Base-by-base conservation (phyloP, 2,888 invertebrate species). In the Agrotis puta region DNA sequence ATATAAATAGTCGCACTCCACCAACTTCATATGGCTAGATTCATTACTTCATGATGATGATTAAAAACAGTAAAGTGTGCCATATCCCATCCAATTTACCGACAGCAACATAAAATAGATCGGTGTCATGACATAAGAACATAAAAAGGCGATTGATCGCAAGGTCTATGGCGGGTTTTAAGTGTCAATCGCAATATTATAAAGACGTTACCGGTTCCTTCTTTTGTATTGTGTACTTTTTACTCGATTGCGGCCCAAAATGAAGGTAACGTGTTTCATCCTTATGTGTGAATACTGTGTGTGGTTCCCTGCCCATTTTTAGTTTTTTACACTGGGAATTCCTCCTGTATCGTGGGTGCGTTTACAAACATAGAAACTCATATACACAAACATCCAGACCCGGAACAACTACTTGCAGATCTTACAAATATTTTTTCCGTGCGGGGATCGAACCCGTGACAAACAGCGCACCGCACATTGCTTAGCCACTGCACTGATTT, bases 71-170 rank as follows among this genome's bases (percentile, higher is more conserved):
- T 59, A 24, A 70, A 58, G 45, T 13, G 2, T 13, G 33, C 22
- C 27, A 58, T 45, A 43, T 5, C 22, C 47, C 39, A 53, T 70
- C 71, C 51, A 77, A 71, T 76, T 65, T 77, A 62, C 48, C 1
- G 20, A 50, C 2, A 20, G 61, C 51, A 7, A 64, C 39, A 65
- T 77, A 62, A 70, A 65, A 16, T 20, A 48, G 61, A 71, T 61
- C 64, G 62, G 24, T 70, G 50, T 53, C 78, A 65, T 71, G 72
- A 65, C 51, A 77, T 56, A 33, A 33, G 45, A 56, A 45, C 57
- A 78, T 77, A 71, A 76, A 74, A 76, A 51, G 48, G 24, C 72
- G 61, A 77, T 61, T 70, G 70, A 70, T 77, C 22, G 50, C 33
- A 58, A 22, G 20, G 51, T 27, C 53, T 24, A 62, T 43, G 51